phyloP scores from a whole-genome alignment of 2,888 invertebrate species.

The Aphrophora alni region DNA sequence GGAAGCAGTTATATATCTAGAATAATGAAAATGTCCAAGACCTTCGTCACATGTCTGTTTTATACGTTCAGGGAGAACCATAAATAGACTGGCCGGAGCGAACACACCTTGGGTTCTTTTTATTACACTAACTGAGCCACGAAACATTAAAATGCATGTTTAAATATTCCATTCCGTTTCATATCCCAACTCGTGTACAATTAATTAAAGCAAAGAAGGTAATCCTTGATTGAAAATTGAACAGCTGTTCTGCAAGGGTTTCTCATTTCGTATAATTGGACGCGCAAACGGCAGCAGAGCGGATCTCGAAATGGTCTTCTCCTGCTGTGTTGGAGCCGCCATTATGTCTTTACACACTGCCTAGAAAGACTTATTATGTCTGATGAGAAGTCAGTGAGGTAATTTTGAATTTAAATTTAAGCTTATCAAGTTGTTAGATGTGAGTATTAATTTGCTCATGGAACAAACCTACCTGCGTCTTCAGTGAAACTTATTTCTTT shows the following conservation, averaged over 20 bases:
- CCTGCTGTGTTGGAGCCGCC: not conserved
- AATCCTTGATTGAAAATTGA: not conserved
- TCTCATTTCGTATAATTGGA: not conserved
- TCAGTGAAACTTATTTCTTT: too few species aligned
- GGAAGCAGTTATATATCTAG: not conserved
- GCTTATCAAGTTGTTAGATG: not conserved
- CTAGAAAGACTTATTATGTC: not conserved
- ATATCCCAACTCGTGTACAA: not conserved
- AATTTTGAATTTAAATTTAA: slow-evolving; percentile 1
- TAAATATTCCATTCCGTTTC: not conserved
- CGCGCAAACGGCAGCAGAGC: not conserved
- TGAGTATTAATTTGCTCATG: not conserved
- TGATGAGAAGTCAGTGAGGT: not conserved
- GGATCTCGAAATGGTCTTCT: not conserved
- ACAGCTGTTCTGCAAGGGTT: not conserved
- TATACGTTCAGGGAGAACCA: not conserved
- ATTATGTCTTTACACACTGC: not conserved
- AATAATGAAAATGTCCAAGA: not conserved
- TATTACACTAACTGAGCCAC: not conserved
- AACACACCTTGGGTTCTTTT: not conserved
- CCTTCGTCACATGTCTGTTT: not conserved
- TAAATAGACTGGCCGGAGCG: not conserved
- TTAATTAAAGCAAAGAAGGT: not conserved
- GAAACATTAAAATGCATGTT: not conserved
- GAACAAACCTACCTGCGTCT: too few species aligned